phyloP scores from a whole-genome alignment of 2,113 vertebrate genomes.

The Indicator maculatus region DNA sequence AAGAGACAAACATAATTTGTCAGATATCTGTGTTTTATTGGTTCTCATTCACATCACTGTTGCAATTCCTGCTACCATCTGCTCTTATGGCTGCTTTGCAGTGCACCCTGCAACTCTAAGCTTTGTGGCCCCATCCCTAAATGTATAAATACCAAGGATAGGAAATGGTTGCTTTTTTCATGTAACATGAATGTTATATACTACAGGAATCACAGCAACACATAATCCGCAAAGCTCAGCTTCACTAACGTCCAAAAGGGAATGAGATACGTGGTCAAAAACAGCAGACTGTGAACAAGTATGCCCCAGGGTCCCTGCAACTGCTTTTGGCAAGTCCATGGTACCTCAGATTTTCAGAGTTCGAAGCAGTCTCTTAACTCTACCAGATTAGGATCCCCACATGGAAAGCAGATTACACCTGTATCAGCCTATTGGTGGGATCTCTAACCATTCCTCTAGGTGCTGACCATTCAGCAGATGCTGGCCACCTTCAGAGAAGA shows the following conservation, averaged over 20 bases:
- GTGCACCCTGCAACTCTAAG: neutral
- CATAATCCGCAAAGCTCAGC: neutral
- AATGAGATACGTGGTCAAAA: neutral
- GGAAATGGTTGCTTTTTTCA: neutral
- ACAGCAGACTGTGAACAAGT: neutral
- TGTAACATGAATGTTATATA: neutral
- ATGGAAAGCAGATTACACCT: neutral
- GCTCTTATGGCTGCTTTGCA: neutral
- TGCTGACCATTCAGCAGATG: neutral
- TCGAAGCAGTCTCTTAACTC: neutral
- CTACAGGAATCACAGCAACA: neutral
- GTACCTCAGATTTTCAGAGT: neutral
- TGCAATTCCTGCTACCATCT: neutral
- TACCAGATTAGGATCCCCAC: neutral
- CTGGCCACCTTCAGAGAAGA: neutral
- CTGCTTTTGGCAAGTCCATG: neutral
- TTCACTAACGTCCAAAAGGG: neutral
- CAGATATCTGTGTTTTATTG: neutral
- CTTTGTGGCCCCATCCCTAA: neutral
- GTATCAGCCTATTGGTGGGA: neutral
- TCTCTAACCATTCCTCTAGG: neutral
- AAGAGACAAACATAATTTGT: neutral
- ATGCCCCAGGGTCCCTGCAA: rapidly evolving
- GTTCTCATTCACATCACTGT: neutral
- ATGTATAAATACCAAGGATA: neutral